Evolutionary conservation across 2,113 vertebrate genomes (phyloP), one percentile per base, ranked within the genome.

Genomic region (Bos indicus): DNA sequence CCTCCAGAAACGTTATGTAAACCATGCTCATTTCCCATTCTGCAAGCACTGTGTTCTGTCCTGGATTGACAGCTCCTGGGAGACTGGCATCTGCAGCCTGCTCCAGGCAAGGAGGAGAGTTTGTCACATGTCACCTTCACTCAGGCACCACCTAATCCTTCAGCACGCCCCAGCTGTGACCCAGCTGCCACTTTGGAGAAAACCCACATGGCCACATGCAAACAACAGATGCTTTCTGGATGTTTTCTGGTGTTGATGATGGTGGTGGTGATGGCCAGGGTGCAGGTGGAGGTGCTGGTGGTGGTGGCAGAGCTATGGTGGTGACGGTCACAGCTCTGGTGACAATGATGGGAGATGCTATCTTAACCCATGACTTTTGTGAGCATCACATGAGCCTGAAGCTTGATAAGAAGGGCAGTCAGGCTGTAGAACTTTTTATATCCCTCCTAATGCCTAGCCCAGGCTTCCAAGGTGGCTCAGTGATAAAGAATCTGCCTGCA

Each of bases 61-160:
- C 48, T 54, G 56, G 59, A 94, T 52, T 62, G 94, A 94, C 88
- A 71, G 94, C 78, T 98, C 91, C 96, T 17, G 7, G 90, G 62
- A 97, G 90, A 96, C 78, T 86, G 60, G 51, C 15, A 54, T 87
- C 43, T 84, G 67, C 86, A 86, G 67, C 43, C 91, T 94, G 86
- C 97, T 86, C 43, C 56, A 88, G 85, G 64, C 95, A 46, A 78
- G 90, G 64, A 89, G 46, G 40, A 84, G 92, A 94, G 62, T 67
- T 52, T 94, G 95, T 90, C 87, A 97, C 82, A 85, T 94, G 77
- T 82, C 77, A 82, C 87, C 95, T 88, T 94, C 91, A 88, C 28
- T 96, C 94, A 90, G 57, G 26, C 52, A 91, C 92, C 77, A 83
- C 92, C 64, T 84, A 46, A 71, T 86, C 56, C 87, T 95, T 90